Conservation (phyloP, 1,140 invertebrate genomes). For the Proales similis region DNA sequence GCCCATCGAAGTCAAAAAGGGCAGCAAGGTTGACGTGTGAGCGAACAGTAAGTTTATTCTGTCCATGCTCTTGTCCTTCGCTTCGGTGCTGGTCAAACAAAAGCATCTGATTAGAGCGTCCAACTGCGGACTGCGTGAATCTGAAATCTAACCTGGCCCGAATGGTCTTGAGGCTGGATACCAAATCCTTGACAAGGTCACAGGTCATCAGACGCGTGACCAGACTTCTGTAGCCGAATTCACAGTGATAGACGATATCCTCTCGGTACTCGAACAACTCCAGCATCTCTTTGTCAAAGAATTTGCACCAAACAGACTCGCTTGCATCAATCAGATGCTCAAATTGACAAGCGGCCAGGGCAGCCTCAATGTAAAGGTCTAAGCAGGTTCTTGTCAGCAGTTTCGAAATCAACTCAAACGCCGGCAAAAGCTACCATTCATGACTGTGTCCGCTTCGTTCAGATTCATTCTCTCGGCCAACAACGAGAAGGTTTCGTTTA, state of each 20-base stretch:
- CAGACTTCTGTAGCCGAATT: conserved; percentile 19
- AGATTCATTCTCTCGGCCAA: too few species aligned
- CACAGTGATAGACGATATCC: conserved; percentile 19
- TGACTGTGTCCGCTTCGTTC: too few species aligned
- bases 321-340: conserved; percentile 21
- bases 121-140: too few species aligned
- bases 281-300: conserved; percentile 11
- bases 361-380: conserved; percentile 4
- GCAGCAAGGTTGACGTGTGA: background rate
- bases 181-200: conserved; percentile 31
- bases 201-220: conserved; percentile 20
- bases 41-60: conserved; percentile 6
- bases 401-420: too few species aligned
- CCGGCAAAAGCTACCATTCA: too few species aligned
- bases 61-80: background rate
- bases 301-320: conserved; percentile 27
- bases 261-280: conserved; percentile 16
- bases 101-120: too few species aligned
- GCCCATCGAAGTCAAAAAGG: conserved; percentile 26
- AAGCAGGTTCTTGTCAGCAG: background rate
- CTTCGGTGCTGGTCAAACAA: conserved; percentile 1
- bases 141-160: too few species aligned
- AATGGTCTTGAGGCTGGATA: background rate
- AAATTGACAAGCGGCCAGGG: conserved; percentile 17
- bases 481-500: too few species aligned